phyloP scores from a whole-genome alignment of 2,797 vertebrate genomes.

The Carcharodon carcharias region DNA sequence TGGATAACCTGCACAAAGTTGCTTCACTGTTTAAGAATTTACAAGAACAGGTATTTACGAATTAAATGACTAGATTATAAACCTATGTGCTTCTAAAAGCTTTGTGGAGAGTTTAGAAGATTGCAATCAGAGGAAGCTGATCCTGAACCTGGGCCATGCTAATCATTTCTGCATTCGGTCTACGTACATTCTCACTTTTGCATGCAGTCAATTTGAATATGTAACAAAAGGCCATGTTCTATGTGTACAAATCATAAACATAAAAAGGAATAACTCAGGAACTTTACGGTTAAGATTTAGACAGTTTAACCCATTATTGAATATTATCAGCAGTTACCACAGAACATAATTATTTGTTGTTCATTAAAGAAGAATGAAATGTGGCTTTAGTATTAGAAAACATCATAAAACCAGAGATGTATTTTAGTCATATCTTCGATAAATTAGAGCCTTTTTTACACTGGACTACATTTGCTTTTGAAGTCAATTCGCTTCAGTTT shows the following conservation, averaged over 20 bases:
- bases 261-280: neutral
- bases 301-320: neutral
- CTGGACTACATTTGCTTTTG: neutral
- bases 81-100: slow-evolving; percentile 46
- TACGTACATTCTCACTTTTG: slow-evolving; percentile 42
- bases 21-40: neutral
- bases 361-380: neutral
- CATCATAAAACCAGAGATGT: neutral
- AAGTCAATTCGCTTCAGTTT: neutral
- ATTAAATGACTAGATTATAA: neutral
- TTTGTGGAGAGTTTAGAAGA: slow-evolving; percentile 39
- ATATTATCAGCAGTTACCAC: slow-evolving; percentile 19
- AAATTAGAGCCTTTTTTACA: slow-evolving; percentile 31
- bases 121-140: slow-evolving; percentile 44
- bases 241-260: neutral
- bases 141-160: slow-evolving; percentile 43
- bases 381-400: neutral
- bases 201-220: slow-evolving; percentile 9
- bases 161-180: slow-evolving; percentile 45
- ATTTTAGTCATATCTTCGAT: neutral
- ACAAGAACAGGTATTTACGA: neutral
- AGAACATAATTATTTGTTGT: neutral
- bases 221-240: neutral
- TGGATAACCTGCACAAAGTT: slow-evolving; percentile 40
- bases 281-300: neutral